Conservation (phyloP, 2,888 invertebrate genomes). For the Eristalinus sepulchralis region DNA sequence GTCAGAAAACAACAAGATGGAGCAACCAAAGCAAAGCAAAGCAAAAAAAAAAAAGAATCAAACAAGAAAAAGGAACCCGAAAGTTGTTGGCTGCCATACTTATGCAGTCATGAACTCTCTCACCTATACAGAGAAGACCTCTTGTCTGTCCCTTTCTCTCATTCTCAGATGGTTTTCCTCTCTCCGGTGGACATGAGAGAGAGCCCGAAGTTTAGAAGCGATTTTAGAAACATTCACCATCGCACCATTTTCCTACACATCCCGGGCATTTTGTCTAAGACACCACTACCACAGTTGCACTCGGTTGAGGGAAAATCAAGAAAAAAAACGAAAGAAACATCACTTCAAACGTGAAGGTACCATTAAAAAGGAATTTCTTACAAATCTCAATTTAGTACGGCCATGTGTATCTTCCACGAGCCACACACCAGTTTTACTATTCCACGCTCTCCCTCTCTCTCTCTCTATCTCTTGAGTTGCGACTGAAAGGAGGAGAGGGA, state of each 20-base stretch:
- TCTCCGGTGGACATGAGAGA: neutral
- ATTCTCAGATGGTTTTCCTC: neutral
- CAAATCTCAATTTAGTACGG: conserved; percentile 65
- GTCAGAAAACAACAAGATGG: neutral
- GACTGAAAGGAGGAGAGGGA: neutral
- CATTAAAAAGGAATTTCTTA: conserved; percentile 71
- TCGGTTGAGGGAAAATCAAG: neutral
- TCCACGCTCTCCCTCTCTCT: conserved; percentile 7
- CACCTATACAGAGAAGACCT: neutral
- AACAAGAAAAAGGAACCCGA: conserved; percentile 17
- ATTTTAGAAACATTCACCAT: conserved; percentile 50
- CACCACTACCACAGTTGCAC: conserved; percentile 21
- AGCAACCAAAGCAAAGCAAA: neutral
- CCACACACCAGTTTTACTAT: conserved; percentile 43
- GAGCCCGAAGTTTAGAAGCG: neutral
- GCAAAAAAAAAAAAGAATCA: neutral
- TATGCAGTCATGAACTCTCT: conserved; percentile 14
- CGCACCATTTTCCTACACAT: conserved; percentile 22
- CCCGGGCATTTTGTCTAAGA: conserved; percentile 32
- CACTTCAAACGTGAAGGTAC: conserved; percentile 50
- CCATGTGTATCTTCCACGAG: conserved; percentile 63
- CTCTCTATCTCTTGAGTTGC: neutral
- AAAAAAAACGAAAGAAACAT: neutral
- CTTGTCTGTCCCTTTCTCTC: neutral
- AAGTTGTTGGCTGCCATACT: conserved; percentile 30